Conservation (phyloP, 30 jellyfish, hydroid and myxozoan genomes). For the Haliclystus octoradiatus region DNA sequence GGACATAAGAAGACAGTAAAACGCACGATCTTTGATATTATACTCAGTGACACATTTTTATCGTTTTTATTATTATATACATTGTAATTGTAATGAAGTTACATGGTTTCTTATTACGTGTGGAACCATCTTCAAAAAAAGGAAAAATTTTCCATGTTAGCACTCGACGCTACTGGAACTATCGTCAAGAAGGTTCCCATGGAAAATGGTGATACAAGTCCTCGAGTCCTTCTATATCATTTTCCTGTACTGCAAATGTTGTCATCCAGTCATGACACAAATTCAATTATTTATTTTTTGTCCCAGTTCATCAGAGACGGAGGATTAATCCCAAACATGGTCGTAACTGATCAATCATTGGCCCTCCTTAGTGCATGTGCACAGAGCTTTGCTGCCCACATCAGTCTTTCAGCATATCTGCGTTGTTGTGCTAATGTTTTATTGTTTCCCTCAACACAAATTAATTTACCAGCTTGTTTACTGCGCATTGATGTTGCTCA, state of each 20-base stretch:
- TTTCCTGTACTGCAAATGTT: neutral
- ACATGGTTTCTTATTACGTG: no score
- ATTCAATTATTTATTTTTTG: no score
- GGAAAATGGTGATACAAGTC: neutral
- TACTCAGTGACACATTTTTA: no score
- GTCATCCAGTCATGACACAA: neutral
- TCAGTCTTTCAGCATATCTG: neutral
- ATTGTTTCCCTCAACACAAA: neutral
- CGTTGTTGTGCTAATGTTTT: neutral
- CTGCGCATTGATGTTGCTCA: neutral
- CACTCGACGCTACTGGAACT: neutral
- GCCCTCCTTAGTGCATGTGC: neutral
- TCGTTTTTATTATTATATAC: no score
- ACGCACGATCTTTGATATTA: no score
- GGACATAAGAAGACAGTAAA: no score
- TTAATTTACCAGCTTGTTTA: neutral
- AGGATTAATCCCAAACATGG: neutral
- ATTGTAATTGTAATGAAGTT: no score
- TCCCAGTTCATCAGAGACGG: neutral
- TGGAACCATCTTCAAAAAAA: neutral
- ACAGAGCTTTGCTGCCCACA: neutral
- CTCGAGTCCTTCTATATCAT: neutral
- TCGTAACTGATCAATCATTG: no score
- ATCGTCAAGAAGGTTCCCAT: neutral
- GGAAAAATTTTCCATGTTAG: neutral